Percentiles rank a stretch among this genome's conserved stretches.
Evolutionary conservation across 2,797 vertebrate species (phyloP).

Genomic region (Triplophysa yarkandensis): DNA sequence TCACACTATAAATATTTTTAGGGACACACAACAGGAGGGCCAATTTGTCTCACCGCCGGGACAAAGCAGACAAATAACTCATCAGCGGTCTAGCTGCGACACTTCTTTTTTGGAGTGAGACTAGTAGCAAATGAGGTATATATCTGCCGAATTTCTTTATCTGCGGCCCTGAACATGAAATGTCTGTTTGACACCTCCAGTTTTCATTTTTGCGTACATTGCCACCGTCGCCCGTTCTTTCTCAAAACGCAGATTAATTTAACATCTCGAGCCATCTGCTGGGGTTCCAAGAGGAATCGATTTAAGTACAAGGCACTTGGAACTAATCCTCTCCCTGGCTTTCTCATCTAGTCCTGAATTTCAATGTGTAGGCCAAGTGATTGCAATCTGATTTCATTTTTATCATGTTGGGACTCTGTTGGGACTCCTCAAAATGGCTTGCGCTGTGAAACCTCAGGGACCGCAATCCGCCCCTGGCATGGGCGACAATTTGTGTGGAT

Average conservation of each 20-base stretch:
- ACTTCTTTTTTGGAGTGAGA: slow-evolving; percentile 41
- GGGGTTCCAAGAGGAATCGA: slow-evolving; percentile 42
- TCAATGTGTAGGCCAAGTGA: slow-evolving; percentile 7
- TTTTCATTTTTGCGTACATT: slow-evolving; percentile 32
- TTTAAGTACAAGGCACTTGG: slow-evolving; percentile 48
- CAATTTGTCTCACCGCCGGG: slow-evolving; percentile 59
- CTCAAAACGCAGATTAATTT: slow-evolving; percentile 45
- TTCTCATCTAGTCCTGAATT: slow-evolving; percentile 34
- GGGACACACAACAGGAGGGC: slow-evolving; percentile 52
- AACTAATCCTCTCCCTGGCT: slow-evolving; percentile 26
- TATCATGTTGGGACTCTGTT: slow-evolving; percentile 11
- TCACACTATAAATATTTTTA: slow-evolving; percentile 69
- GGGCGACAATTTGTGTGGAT: neutral
- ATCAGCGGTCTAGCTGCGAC: neutral
- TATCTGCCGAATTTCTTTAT: slow-evolving; percentile 38
- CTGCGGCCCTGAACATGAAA: slow-evolving; percentile 45
- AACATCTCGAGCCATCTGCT: slow-evolving; percentile 42
- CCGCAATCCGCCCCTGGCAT: neutral
- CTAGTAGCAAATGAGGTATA: slow-evolving; percentile 30
- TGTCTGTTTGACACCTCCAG: slow-evolving; percentile 41
- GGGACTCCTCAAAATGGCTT: neutral
- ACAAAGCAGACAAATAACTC: slow-evolving; percentile 44
- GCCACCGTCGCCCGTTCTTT: neutral
- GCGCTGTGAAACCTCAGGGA: neutral
- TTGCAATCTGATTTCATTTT: slow-evolving; percentile 26